Base-by-base conservation (phyloP, 2,888 invertebrate species). In the Eupithecia vulgata region DNA sequence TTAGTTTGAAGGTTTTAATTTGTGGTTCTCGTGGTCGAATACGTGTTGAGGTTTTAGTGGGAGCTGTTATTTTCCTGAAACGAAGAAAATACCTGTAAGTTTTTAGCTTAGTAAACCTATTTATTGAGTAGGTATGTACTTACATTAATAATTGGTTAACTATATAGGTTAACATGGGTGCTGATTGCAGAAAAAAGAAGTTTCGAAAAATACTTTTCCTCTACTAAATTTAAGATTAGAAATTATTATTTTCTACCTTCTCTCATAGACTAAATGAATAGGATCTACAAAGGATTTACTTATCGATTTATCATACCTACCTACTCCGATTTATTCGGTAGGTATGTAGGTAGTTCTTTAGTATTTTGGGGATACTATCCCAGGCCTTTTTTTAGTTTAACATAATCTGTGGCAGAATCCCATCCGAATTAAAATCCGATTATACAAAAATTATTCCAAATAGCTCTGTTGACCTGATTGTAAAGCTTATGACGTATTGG, bases 1-100 rank as follows among this genome's bases (percentile, higher is more conserved):
- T 72, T 62, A 61, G 65, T 59, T 42, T 61, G 37, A 69, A 66
- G 75, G 74, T 71, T 70, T 75, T 72, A 64, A 76, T 67, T 65
- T 64, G n/a, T 57, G 21, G 57, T 15, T 40, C 52, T 48, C 15
- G 57, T 73, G 65, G 69, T 72, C 65, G 42, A 64, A 69, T 67
- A 62, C 62, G 66, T 68, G 68, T 10, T 57, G 48, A 57, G 61
- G 69, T 69, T 68, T 61, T 35, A 42, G 48, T 52, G 59, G 70
- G 21, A 52, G 65, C 40, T 21, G 65, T 48, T 57, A 45, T 15
- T 61, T 7, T n/a, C 37, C 30, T 42, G 30, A 66, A 62, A 17
- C n/a, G 35, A 68, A 57, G 61, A 42, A 68, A 73, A 68, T 61
- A 71, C n/a, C 12, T 25, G 70, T 75, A 45, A 72, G 74, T 71